A percentile compares a stretch with the other conserved stretches of the same genome.
Evolutionary conservation across 2,113 vertebrate genomes (phyloP).

Genomic region (Macrotis lagotis): DNA sequence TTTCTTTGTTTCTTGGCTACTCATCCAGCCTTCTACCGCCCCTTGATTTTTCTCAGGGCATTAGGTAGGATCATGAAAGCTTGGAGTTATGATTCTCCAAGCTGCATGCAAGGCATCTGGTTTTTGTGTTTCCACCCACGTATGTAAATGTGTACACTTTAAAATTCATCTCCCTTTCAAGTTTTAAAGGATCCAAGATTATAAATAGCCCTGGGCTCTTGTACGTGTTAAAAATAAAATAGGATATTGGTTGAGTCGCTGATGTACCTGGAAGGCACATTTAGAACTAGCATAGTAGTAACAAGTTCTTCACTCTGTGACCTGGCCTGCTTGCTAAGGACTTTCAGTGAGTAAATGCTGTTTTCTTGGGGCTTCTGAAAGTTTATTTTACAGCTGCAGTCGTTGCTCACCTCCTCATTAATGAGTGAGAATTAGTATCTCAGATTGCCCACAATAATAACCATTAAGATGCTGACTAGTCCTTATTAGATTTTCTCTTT

Average conservation of each 20-base stretch:
- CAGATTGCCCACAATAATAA: conserved; percentile 15
- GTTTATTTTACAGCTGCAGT: conserved; percentile 51
- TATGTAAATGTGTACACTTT: conserved; percentile 78
- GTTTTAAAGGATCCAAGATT: conserved; percentile 71
- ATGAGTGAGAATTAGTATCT: conserved; percentile 54
- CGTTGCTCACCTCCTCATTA: conserved; percentile 42
- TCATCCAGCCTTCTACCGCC: conserved; percentile 73
- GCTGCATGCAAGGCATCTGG: conserved; percentile 69
- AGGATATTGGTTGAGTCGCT: conserved; percentile 57
- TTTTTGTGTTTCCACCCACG: conserved; percentile 75
- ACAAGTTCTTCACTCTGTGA: conserved; percentile 39
- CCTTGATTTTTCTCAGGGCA: conserved; percentile 67
- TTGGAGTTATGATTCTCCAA: conserved; percentile 68
- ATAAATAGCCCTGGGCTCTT: conserved; percentile 71
- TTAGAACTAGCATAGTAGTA: conserved; percentile 46
- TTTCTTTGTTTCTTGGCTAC: conserved; percentile 80
- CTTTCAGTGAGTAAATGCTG: conserved; percentile 60
- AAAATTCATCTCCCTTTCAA: conserved; percentile 73
- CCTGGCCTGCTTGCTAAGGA: conserved; percentile 31
- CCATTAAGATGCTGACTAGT: conserved; percentile 36
- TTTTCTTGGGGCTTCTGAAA: conserved; percentile 38
- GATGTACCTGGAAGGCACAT: conserved; percentile 68
- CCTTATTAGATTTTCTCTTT: conserved; percentile 45
- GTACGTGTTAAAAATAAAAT: conserved; percentile 70
- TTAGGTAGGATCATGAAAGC: conserved; percentile 72